Evolutionary conservation across 2,797 vertebrate species (phyloP).

Genomic region (Siniperca obscura): DNA sequence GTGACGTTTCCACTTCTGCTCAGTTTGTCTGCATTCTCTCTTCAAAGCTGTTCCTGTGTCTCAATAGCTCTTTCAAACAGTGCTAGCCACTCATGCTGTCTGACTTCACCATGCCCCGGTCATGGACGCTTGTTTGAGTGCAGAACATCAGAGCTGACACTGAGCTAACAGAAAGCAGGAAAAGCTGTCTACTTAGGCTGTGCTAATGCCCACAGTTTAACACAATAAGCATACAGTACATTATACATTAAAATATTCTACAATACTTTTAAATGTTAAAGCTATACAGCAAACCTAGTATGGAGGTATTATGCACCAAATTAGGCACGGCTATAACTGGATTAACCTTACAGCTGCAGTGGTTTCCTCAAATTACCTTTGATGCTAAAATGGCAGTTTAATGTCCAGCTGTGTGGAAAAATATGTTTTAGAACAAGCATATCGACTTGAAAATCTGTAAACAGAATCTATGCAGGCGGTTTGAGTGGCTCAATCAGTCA

Average conservation of each 20-base stretch:
- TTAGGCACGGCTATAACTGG: background rate
- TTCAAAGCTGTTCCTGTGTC: background rate
- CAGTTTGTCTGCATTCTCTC: background rate
- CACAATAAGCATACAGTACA: background rate
- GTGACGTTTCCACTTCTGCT: slow-evolving; percentile 15
- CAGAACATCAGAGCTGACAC: slow-evolving; percentile 17
- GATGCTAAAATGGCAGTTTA: background rate
- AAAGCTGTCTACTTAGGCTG: background rate
- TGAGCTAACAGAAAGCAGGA: slow-evolving; percentile 19
- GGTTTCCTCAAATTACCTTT: background rate
- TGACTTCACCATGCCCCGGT: background rate
- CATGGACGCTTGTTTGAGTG: slow-evolving; percentile 1
- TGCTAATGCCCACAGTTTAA: background rate
- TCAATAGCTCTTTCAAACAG: slow-evolving; percentile 19
- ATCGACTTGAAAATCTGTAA: background rate
- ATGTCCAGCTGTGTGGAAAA: background rate
- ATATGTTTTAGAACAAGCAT: background rate
- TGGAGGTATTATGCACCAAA: background rate
- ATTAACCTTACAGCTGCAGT: background rate
- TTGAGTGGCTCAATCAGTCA: background rate
- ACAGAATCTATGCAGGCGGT: background rate
- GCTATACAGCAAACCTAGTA: background rate
- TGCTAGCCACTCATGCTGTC: background rate
- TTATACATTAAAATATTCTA: background rate
- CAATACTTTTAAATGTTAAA: background rate